A percentile compares a stretch with the other conserved stretches of the same genome.
Conservation (phyloP, 53 echinoderm and acorn worm species). For the Stichopus horrens region DNA sequence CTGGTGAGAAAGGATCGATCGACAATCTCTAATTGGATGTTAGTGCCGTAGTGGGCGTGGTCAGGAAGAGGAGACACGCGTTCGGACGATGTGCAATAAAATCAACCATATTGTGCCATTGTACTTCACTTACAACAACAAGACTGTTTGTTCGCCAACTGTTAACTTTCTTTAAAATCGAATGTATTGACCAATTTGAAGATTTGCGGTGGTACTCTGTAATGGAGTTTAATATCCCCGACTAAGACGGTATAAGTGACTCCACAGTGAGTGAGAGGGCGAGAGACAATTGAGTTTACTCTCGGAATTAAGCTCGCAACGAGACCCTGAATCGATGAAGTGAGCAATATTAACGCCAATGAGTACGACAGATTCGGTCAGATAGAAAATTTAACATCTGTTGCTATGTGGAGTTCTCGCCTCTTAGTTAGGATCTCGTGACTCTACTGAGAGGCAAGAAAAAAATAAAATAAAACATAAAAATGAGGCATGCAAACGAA, state of each 20-base stretch:
- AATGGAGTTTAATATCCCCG: constrained; percentile 38
- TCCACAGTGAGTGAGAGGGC: constrained; percentile 33
- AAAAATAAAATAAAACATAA: neutral
- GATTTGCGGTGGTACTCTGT: constrained; percentile 10
- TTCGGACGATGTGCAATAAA: constrained; percentile 30
- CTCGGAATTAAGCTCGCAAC: constrained; percentile 29
- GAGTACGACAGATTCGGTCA: constrained; percentile 42
- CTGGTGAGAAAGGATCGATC: constrained; percentile 31
- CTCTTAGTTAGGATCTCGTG: constrained; percentile 3
- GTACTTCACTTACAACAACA: constrained; percentile 33
- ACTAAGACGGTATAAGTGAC: constrained; percentile 6
- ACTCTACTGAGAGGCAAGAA: constrained; percentile 9
- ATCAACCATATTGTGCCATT: constrained; percentile 40
- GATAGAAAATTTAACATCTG: constrained; percentile 40
- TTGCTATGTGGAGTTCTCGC: constrained; percentile 21
- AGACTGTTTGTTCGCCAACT: constrained; percentile 45
- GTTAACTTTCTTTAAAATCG: constrained; percentile 42
- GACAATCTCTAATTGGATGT: constrained; percentile 39
- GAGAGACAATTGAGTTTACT: constrained; percentile 30
- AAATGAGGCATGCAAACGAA: neutral
- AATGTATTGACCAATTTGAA: constrained; percentile 27
- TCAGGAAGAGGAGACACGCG: constrained; percentile 26
- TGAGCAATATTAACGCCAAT: constrained; percentile 38
- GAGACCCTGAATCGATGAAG: constrained; percentile 32
- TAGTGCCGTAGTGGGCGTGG: constrained; percentile 39